Percentiles rank a stretch among this genome's conserved stretches.
phyloP scores from a whole-genome alignment of 2,113 vertebrate genomes.

The Labeo catla region DNA sequence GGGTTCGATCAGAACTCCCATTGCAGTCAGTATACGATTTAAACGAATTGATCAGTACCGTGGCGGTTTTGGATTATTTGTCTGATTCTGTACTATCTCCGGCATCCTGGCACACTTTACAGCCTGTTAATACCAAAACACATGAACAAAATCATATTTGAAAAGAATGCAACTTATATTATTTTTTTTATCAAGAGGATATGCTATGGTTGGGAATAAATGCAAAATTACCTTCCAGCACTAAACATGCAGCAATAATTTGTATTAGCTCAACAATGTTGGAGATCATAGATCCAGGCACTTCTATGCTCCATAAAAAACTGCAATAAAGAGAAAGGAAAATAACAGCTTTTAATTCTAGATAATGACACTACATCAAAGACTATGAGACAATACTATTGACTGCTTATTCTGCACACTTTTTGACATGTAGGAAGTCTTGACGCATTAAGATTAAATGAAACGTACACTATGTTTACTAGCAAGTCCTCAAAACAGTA shows the following conservation, averaged over 20 bases:
- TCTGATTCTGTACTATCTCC: slow-evolving; percentile 95
- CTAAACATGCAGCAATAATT: slow-evolving; percentile 26
- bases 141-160: neutral
- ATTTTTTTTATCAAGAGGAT: neutral
- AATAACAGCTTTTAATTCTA: neutral
- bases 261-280: slow-evolving; percentile 45
- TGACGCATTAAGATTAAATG: neutral
- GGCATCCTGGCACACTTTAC: slow-evolving; percentile 86
- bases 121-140: slow-evolving; percentile 65
- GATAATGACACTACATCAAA: neutral
- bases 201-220: neutral
- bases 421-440: neutral
- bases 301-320: slow-evolving; percentile 8
- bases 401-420: neutral
- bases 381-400: neutral
- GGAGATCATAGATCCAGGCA: slow-evolving; percentile 31
- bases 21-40: neutral
- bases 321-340: neutral
- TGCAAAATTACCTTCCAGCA: slow-evolving; percentile 48
- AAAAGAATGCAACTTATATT: neutral
- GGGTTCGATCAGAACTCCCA: neutral
- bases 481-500: neutral
- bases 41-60: slow-evolving; percentile 29
- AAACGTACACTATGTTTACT: neutral
- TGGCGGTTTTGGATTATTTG: slow-evolving; percentile 82